phyloP scores from a whole-genome alignment of 2,797 vertebrate species.

The Hydrophis major region DNA sequence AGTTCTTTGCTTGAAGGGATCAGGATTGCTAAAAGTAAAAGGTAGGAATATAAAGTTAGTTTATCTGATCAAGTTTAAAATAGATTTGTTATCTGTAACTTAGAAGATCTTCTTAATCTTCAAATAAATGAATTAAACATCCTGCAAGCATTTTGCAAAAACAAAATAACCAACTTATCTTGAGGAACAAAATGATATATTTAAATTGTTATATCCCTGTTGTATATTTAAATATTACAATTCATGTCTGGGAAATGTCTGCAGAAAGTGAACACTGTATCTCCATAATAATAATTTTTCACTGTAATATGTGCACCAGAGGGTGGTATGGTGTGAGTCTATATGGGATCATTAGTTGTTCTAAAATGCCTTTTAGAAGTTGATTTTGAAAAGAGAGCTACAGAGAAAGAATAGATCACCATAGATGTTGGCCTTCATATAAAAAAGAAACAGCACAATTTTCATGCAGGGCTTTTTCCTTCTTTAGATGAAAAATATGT shows the following conservation, averaged over 20 bases:
- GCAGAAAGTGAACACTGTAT: conserved; percentile 53
- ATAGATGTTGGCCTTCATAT: conserved; percentile 55
- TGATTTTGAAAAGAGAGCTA: conserved; percentile 37
- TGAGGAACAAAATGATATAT: conserved; percentile 18
- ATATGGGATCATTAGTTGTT: conserved; percentile 41
- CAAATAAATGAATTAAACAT: conserved; percentile 9
- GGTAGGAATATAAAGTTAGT: not conserved
- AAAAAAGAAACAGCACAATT: conserved; percentile 50
- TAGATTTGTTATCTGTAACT: not conserved
- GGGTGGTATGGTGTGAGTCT: conserved; percentile 65
- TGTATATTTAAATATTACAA: conserved; percentile 59
- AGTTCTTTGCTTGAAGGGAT: not conserved
- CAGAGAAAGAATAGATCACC: conserved; percentile 46
- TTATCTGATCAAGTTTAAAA: not conserved
- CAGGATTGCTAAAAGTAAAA: not conserved
- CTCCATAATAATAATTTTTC: conserved; percentile 41
- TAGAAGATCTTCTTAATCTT: not conserved
- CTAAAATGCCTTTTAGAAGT: conserved; percentile 46
- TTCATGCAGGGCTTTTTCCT: conserved; percentile 45
- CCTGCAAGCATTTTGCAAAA: conserved; percentile 1
- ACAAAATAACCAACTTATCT: conserved; percentile 25
- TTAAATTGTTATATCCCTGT: conserved; percentile 42
- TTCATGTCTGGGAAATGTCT: conserved; percentile 56
- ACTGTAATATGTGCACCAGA: conserved; percentile 61
- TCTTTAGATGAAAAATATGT: conserved; percentile 68